Base-by-base conservation (phyloP, 2,113 vertebrate species). In the Megaleporinus macrocephalus region DNA sequence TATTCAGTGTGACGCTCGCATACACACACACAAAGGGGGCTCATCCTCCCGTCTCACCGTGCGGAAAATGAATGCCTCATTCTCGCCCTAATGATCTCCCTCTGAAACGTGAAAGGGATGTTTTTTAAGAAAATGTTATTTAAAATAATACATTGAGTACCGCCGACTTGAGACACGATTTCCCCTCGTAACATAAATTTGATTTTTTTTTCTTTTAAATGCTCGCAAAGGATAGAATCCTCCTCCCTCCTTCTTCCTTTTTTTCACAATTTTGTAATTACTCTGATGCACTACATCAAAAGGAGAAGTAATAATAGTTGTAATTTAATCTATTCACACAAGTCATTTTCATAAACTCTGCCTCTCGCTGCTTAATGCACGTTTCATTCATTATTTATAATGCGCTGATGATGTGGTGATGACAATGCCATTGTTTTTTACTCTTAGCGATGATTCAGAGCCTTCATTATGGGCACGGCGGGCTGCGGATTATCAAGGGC, bases 261-360 rank as follows among this genome's bases (percentile, higher is more conserved):
- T 86, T 86, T 93, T 93, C 93, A 94, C 95, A 92, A 95, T 96
- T 95, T 96, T 96, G 95, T 97, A 98, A 98, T 97, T 96, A 96
- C 95, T 95, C 94, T 94, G 95, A 96, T 94, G 92, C 96, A 96
- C 95, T 96, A 96, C 96, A 97, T 98, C 96, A 97, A 97, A 97
- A 95, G 85, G 95, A 94, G 94, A 95, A 96, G 95, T 96, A 96
- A 97, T 98, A 98, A 98, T 96, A 97, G 96, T 96, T 95, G 94
- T 96, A 97, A 98, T 98, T 97, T 96, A 97, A 96, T 97, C 96
- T 97, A 96, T 97, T 96, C 96, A 97, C 96, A 94, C 91, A 95
- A 96, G 95, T 96, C 95, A 97, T 97, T 97, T 93, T 97, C 96
- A 96, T 94, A 95, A 98, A 97, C 94, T 97, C 95, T 95, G 91